Conservation (phyloP, 2,113 vertebrate genomes). For the Prionailurus bengalensis region DNA sequence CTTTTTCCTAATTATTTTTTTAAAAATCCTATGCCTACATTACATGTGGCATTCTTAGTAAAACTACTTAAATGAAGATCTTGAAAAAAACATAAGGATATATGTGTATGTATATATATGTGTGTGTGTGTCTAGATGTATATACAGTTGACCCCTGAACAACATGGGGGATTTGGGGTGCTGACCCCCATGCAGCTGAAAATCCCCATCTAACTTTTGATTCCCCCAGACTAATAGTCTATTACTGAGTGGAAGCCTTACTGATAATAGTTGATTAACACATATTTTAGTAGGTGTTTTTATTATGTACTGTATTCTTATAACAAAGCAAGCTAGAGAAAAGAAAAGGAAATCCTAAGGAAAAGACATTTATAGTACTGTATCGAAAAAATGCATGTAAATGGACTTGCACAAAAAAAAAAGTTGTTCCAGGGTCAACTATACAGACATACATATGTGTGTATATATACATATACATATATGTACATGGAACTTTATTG, state of each 20-base stretch:
- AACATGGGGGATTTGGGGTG: not conserved
- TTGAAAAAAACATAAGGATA: not conserved
- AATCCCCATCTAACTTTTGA: not conserved
- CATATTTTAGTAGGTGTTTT: not conserved
- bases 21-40: not conserved
- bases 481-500: not conserved
- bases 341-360: not conserved
- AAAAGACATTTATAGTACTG: not conserved
- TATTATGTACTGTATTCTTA: not conserved
- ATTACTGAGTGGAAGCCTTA: not conserved
- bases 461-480: not conserved
- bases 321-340: not conserved
- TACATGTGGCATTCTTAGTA: constrained; percentile 27
- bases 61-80: constrained; percentile 50
- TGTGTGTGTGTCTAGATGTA: not conserved
- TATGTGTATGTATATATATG: not conserved
- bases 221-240: not conserved
- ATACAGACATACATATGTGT: not conserved
- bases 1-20: constrained; percentile 59
- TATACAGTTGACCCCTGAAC: not conserved
- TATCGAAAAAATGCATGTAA: not conserved
- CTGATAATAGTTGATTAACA: not conserved
- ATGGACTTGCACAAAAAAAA: not conserved
- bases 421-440: not conserved
- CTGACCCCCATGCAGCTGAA: not conserved